Conservation (phyloP, 2,888 invertebrate genomes). For the Cecidostiba fungosa region DNA sequence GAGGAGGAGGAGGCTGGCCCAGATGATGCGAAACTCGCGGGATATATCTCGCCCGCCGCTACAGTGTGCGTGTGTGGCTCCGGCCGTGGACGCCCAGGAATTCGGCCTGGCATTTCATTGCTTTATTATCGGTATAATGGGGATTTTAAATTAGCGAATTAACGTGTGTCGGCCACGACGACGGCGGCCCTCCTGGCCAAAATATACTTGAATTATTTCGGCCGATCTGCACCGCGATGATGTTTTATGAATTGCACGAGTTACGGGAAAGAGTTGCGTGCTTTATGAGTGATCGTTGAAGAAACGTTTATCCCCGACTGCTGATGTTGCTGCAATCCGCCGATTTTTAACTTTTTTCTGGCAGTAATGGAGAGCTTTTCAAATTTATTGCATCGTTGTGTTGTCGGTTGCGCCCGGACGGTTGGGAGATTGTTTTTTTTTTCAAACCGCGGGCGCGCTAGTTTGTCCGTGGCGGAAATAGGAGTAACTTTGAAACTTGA, state of each 20-base stretch:
- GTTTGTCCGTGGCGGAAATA: background rate
- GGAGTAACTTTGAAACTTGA: background rate
- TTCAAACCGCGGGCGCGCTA: background rate
- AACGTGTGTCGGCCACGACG: slow-evolving; percentile 1
- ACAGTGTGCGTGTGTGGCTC: background rate
- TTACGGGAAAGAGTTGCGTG: background rate
- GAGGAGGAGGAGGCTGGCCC: slow-evolving; percentile 11
- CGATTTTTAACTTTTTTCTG: background rate
- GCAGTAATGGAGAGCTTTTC: background rate
- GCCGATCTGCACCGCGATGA: background rate
- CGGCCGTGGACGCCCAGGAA: slow-evolving; percentile 41
- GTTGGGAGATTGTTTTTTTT: background rate
- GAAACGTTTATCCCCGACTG: background rate
- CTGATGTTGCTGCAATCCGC: background rate
- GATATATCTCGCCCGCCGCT: slow-evolving; percentile 26
- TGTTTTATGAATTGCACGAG: background rate
- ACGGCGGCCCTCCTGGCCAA: background rate
- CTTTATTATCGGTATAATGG: slow-evolving; percentile 62
- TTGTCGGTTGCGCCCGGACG: background rate
- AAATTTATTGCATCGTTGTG: background rate
- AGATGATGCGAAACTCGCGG: slow-evolving; percentile 40
- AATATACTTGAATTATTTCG: background rate
- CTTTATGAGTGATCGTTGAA: slow-evolving; percentile 13
- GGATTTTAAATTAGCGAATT: slow-evolving; percentile 62
- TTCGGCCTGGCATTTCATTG: slow-evolving; percentile 61